Base-by-base conservation (phyloP, 2,888 invertebrate genomes). In the Spodoptera picta region DNA sequence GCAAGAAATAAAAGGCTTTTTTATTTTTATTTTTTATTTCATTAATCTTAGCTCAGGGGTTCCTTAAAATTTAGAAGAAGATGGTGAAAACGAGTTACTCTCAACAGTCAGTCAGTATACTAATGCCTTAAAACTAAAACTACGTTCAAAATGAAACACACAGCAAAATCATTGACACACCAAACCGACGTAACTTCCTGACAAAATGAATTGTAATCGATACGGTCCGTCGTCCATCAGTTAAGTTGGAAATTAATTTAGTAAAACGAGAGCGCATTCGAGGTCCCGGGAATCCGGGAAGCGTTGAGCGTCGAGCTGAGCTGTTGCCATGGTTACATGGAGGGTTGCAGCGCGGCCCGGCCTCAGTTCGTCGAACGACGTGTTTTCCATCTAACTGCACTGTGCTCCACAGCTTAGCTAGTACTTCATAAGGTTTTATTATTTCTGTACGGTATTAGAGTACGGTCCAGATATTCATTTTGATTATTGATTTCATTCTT, bases 341-440 rank as follows among this genome's bases (percentile, higher is more conserved):
- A 6, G n/a, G 50, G 23, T 6, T 57, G 45, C 49, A 57, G 24
- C 65, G 27, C 12, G 12, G 2, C 9, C 24, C 36, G 43, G 41
- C 24, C 42, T 2, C 19, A n/a, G 27, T 41, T 6, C 54, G 36
- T 23, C 1, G 49, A 60, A 47, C 47, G 11, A 1, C 41, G 43
- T 58, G 71, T 74, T 60, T 71, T 54, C 65, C 71, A 23, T 49
- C 60, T 64, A 27, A 24, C 54, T 54, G 56, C 59, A 70, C 73
- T 42, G 70, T 70, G 69, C 44, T 45, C 19, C 48, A 19, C 19
- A 10, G 47, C 43, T 19, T 19, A 43, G n/a, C 11, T 2, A 4
- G 49, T 59, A 46, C 23, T 59, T 57, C 44, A 46, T 11, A 42
- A 51, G 50, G 24, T 31, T 58, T 65, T 47, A 50, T 45, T 44